Base-by-base conservation (phyloP, 2,888 invertebrate genomes). In the Papilio gigon region DNA sequence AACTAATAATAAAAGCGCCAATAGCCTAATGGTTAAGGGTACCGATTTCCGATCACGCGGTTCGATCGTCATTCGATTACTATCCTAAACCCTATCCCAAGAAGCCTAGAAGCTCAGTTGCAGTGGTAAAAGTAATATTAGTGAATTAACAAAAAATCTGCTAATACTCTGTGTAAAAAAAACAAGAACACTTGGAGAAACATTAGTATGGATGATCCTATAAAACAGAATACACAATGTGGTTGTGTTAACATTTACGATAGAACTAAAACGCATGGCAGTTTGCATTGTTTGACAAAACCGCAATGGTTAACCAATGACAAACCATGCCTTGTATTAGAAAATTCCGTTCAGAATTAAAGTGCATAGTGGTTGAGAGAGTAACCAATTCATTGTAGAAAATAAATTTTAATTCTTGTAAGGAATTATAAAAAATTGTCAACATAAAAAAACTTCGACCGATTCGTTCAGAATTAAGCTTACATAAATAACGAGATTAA, bases 401-500 rank as follows among this genome's bases (percentile, higher is more conserved):
- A 14, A 50, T 12, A 22, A 50, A 53, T n/a, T 27, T 8, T 14
- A 27, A 27, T 11, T 27, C 1, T 47, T 6, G 2, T 27, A 14
- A 14, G 25, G 2, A 53, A 53, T 53, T 2, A 53, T n/a, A 27
- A 4, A 27, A 5, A 53, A 6, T 22, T 27, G 4, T n/a, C 14
- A 25, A 53, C 6, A 27, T n/a, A 6, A 27, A 27, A 53, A 50
- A 30, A n/a, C 14, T 47, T 30, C 33, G 35, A 33, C 22, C 20
- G 37, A 47, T 88, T 85, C 86, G 86, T 80, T 78, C 80, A 83
- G 84, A 82, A 83, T 87, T 86, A 83, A 84, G 81, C 85, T 86
- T 87, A 86, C 89, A 90, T 90, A 89, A 88, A 88, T 90, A 87
- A 90, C 83, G 83, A 89, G 91, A 91, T 92, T 91, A 92, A 92